Conservation (phyloP, 2,888 invertebrate species). For the Dynastes grantii region DNA sequence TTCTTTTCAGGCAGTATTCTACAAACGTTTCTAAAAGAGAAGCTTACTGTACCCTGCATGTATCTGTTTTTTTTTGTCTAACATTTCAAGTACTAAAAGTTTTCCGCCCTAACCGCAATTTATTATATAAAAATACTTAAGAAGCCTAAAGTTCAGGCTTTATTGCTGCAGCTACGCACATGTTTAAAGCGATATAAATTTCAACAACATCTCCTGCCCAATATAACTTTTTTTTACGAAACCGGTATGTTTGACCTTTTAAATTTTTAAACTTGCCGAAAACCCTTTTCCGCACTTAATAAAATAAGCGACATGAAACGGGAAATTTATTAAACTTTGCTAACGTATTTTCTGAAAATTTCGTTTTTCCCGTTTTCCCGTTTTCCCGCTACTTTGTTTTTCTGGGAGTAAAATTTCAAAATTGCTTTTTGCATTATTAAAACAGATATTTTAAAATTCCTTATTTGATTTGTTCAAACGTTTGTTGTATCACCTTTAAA, state of each 20-base stretch:
- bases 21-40: too few relatives aligned
- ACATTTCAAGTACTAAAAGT: too few relatives aligned
- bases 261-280: constrained; percentile 25
- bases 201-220: neutral
- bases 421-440: neutral
- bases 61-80: too few relatives aligned
- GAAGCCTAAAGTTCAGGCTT: neutral
- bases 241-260: constrained; percentile 7
- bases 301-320: constrained; percentile 6
- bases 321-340: constrained; percentile 21
- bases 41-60: too few relatives aligned
- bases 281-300: constrained; percentile 31
- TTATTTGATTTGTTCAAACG: too few relatives aligned
- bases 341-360: constrained; percentile 12
- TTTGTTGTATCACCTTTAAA: too few relatives aligned
- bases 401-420: too few relatives aligned
- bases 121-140: too few relatives aligned
- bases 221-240: constrained; percentile 9
- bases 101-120: too few relatives aligned
- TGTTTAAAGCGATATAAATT: neutral
- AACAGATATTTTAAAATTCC: neutral
- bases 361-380: neutral
- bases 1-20: too few relatives aligned
- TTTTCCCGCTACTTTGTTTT: neutral
- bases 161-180: neutral